Base-by-base conservation (phyloP, 2,113 vertebrate species). In the Ranitomeya variabilis region DNA sequence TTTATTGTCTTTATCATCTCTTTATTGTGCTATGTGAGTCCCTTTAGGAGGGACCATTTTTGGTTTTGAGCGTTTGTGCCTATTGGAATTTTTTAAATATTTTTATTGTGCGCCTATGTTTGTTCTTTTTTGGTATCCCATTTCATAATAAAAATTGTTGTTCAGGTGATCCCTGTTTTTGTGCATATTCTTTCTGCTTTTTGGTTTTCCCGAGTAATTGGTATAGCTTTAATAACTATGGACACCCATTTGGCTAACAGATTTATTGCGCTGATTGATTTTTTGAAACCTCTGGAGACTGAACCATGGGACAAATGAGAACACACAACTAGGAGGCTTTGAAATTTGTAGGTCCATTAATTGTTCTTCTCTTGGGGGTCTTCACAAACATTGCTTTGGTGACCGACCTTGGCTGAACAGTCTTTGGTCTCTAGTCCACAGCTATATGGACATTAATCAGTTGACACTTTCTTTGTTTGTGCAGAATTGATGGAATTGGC, bases 331-430 rank as follows among this genome's bases (percentile, higher is more conserved):
- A 67, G 74, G 60, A 37, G 37, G 52, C n/a, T 23, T 55, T 84
- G 87, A 89, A 85, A 89, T 85, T 85, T 84, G 81, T 67, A 23
- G 52, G 81, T 15, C 73, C 73, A 85, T 85, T 89, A 84, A 79
- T 79, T 89, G 81, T 51, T 69, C 4, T 21, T 45, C 87, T 45
- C 87, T 69, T 23, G 81, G 82, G 87, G 87, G 81, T 89, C 59
- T 85, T 77, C 19, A 69, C 87, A 89, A 89, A 89, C 81, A 89
- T 74, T 69, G 37, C 73, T 83, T 60, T 85, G 81, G 87, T 89
- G 87, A 62, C 82, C 85, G 81, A 89, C 82, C 87, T 79, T 73
- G 76, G 60, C 26, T 59, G 73, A 66, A 78, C 60, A 85, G 51
- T 69, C 45, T 77, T 76, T 85, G 76, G 60, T 85, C 57, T 14